A percentile compares a stretch with the other conserved stretches of the same genome.
These are phyloP conservation scores for Cydia fagiglandana DNA, from an alignment of 1,140 invertebrate species.

Conservation along the genomic window DNA sequence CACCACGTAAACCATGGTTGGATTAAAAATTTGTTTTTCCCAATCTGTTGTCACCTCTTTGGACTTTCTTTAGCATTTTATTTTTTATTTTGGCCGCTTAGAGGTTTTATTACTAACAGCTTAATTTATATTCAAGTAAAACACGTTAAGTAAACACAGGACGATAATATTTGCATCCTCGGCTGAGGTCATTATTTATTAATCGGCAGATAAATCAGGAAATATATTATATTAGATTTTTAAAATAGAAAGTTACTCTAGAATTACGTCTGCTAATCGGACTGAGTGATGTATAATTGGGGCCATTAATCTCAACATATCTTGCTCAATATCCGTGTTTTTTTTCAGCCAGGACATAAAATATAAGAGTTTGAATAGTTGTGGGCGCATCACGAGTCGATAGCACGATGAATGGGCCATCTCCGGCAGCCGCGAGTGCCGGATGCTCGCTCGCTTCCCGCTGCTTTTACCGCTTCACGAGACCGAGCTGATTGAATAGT, in stretches of 20 bases:
- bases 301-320: neutral
- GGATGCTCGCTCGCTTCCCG: constrained; percentile 32
- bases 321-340: constrained; percentile 24
- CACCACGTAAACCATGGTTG: constrained; percentile 29
- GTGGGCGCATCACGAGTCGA: constrained; percentile 35
- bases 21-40: constrained; percentile 3
- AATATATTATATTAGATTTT: neutral
- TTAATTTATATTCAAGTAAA: no score
- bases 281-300: neutral
- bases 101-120: no score
- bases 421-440: constrained; percentile 36
- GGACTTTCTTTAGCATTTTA: neutral
- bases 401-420: constrained; percentile 39
- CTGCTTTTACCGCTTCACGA: constrained; percentile 23
- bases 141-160: no score
- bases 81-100: neutral
- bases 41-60: constrained; percentile 10
- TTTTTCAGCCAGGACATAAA: constrained; percentile 19
- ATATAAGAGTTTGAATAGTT: constrained; percentile 35
- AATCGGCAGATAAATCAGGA: no score
- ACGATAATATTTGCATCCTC: no score
- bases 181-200: no score
- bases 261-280: constrained; percentile 50
- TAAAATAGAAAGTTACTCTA: neutral
- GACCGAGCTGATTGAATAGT: constrained; percentile 22